phyloP scores from a whole-genome alignment of 2,113 vertebrate species.

The Brachyistius frenatus region DNA sequence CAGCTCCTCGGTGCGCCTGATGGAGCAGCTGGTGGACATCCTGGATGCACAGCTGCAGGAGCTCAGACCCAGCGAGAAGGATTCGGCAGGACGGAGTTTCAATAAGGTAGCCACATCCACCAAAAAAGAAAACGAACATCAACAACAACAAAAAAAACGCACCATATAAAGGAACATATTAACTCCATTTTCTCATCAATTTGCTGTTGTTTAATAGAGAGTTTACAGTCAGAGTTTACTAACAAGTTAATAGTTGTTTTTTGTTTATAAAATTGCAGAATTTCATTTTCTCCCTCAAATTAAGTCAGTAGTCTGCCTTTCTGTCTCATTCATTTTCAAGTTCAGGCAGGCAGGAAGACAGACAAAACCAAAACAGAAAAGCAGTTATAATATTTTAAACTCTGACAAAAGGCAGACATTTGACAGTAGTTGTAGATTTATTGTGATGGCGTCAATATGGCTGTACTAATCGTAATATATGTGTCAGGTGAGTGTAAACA shows the following conservation, averaged over 20 bases:
- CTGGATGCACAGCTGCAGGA: slow-evolving; percentile 98
- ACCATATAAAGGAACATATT: background rate
- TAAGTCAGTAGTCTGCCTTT: background rate
- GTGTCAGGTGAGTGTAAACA: slow-evolving; percentile 23
- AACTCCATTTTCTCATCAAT: background rate
- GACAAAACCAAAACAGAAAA: background rate
- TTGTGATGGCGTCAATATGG: background rate
- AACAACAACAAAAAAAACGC: background rate
- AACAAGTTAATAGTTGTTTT: too few relatives aligned
- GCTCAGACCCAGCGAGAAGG: slow-evolving; percentile 93
- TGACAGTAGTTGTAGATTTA: slow-evolving; percentile 27
- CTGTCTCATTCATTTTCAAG: slow-evolving; percentile 32
- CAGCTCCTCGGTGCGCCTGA: slow-evolving; percentile 94
- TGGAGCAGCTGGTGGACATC: slow-evolving; percentile 99
- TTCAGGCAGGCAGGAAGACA: background rate
- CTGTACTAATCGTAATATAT: background rate
- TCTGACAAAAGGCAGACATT: slow-evolving; percentile 17
- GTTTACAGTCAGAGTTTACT: too few relatives aligned
- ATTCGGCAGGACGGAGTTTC: slow-evolving; percentile 92
- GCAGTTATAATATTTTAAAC: slow-evolving; percentile 15
- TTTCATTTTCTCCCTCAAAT: too few relatives aligned
- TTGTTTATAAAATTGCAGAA: too few relatives aligned
- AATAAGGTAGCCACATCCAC: slow-evolving; percentile 89
- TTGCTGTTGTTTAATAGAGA: too few relatives aligned
- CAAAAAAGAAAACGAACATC: background rate